Evolutionary conservation across 1,140 invertebrate genomes (phyloP).

Genomic region (Eurosta solidaginis): DNA sequence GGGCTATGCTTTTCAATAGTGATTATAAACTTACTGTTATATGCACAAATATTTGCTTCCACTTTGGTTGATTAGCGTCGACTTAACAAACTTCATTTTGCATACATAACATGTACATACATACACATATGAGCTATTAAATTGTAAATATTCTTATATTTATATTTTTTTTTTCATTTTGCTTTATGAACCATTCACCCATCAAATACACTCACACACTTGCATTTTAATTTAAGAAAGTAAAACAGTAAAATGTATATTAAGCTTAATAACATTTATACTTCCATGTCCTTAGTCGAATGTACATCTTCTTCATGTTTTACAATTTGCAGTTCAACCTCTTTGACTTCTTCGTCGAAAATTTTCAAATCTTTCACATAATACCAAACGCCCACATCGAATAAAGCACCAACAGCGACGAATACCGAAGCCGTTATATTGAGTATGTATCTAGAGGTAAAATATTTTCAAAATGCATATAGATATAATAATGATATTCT

Average conservation of each 20-base stretch:
- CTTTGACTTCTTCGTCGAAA: constrained; percentile 69
- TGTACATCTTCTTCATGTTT: constrained; percentile 51
- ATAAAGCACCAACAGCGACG: constrained; percentile 68
- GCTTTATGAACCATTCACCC: constrained; percentile 1
- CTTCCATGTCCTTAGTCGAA: constrained; percentile 55
- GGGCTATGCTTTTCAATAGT: no score
- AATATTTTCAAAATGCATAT: neutral
- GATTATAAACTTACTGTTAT: neutral
- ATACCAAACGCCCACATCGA: constrained; percentile 71
- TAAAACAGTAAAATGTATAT: neutral
- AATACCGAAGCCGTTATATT: constrained; percentile 72
- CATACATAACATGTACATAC: neutral
- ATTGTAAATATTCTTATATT: neutral
- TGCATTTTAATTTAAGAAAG: no score
- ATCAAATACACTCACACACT: constrained; percentile 26
- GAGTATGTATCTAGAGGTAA: constrained; percentile 61
- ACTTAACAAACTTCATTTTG: neutral
- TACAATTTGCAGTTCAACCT: constrained; percentile 55
- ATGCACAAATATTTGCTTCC: neutral
- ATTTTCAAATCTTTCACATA: constrained; percentile 72
- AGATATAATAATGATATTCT: neutral
- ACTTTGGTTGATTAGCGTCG: neutral
- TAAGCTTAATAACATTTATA: constrained; percentile 38
- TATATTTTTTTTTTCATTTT: no score
- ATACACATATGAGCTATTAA: neutral